phyloP scores from a whole-genome alignment of 2,797 vertebrate genomes.

The Helicolenus hilgendorfi region DNA sequence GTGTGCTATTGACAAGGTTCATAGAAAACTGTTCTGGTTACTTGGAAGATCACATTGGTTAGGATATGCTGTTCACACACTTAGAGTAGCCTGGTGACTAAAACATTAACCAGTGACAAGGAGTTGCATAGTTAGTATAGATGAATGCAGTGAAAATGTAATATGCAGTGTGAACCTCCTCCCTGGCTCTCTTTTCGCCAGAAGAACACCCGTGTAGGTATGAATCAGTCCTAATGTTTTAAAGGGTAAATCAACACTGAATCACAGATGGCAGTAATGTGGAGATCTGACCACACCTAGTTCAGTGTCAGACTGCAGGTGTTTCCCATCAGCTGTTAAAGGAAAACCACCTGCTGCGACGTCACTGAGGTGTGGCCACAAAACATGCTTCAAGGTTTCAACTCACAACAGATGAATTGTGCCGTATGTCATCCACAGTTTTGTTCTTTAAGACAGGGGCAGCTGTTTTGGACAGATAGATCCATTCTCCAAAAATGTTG shows the following conservation, averaged over 20 bases:
- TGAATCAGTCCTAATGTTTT: slow-evolving; percentile 6
- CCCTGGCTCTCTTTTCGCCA: neutral
- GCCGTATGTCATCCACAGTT: neutral
- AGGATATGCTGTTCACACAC: neutral
- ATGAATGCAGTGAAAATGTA: neutral
- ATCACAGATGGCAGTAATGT: neutral
- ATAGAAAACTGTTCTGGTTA: slow-evolving; percentile 9
- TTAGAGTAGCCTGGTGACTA: neutral
- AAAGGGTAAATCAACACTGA: slow-evolving; percentile 27
- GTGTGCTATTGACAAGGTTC: neutral
- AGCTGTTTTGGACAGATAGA: neutral
- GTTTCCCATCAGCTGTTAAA: slow-evolving; percentile 61
- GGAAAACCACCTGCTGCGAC: slow-evolving; percentile 46
- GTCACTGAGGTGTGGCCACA: slow-evolving; percentile 23
- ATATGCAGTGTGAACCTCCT: neutral
- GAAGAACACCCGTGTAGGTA: neutral
- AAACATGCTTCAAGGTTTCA: neutral
- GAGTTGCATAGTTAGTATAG: neutral
- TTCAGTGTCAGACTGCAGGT: slow-evolving; percentile 31
- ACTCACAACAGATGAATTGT: neutral
- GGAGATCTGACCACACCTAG: slow-evolving; percentile 28
- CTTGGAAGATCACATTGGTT: neutral
- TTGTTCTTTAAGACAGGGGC: neutral
- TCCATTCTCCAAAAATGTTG: neutral
- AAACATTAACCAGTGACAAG: neutral